Conservation (phyloP, 1,140 invertebrate species). For the Mylabris phalerata region DNA sequence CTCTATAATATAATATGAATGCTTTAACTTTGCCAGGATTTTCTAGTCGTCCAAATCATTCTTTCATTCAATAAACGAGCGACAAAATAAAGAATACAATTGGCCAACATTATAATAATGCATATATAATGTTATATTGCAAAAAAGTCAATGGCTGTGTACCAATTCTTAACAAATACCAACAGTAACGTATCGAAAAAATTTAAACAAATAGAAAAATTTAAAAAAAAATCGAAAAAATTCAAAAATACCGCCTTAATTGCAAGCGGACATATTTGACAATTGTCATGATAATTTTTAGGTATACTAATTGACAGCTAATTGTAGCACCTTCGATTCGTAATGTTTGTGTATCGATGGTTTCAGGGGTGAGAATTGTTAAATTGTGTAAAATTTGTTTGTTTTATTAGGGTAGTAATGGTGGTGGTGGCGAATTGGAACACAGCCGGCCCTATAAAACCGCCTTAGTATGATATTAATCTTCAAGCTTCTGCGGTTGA, state of each 20-base stretch:
- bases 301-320: too few species aligned
- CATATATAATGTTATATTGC: conserved; percentile 43
- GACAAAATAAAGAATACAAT: conserved; percentile 10
- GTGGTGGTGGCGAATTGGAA: conserved; percentile 14
- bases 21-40: conserved; percentile 39
- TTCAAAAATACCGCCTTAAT: too few species aligned
- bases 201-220: too few species aligned
- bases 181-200: too few species aligned
- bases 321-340: too few species aligned
- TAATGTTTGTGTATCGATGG: too few species aligned
- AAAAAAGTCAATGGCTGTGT: conserved; percentile 36
- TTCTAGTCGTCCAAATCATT: conserved; percentile 31
- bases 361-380: too few species aligned
- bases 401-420: too few species aligned
- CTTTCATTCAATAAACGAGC: conserved; percentile 24
- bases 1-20: conserved; percentile 42
- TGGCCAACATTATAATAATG: conserved; percentile 41
- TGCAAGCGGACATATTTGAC: too few species aligned
- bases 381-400: too few species aligned
- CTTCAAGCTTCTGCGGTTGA: conserved; percentile 39
- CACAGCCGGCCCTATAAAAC: conserved; percentile 10
- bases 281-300: too few species aligned
- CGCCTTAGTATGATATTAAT: conserved; percentile 40
- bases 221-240: too few species aligned
- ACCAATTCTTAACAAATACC: conserved; percentile 8